phyloP scores from a whole-genome alignment of 2,888 invertebrate species.

The Dasypogon diadema region DNA sequence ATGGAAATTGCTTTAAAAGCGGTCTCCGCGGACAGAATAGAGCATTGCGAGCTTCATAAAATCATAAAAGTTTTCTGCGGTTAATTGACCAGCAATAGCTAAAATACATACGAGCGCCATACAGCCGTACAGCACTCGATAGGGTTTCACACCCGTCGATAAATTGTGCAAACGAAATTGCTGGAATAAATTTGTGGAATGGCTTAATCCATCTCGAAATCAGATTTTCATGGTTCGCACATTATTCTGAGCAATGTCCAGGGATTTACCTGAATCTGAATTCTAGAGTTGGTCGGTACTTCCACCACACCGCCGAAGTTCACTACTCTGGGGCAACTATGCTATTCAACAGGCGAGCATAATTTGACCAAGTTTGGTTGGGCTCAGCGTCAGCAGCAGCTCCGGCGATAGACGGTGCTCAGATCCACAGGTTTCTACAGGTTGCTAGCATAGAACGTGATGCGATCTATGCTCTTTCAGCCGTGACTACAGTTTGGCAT shows the following conservation, averaged over 20 bases:
- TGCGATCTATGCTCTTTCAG: slow-evolving; percentile 21
- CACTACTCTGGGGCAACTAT: not conserved
- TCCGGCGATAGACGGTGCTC: not conserved
- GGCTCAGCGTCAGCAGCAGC: not conserved
- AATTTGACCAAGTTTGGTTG: not conserved
- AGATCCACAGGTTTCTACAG: slow-evolving; percentile 12
- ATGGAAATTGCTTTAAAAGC: not conserved
- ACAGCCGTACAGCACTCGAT: not conserved
- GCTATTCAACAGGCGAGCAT: not conserved
- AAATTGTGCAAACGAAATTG: slow-evolving; percentile 12
- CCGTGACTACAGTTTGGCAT: slow-evolving; percentile 20
- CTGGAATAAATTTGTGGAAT: slow-evolving; percentile 21
- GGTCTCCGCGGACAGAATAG: not conserved
- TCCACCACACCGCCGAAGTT: not conserved
- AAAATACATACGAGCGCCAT: not conserved
- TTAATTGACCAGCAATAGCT: not conserved
- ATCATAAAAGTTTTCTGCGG: not conserved
- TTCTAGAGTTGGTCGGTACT: not conserved
- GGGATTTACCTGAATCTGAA: not conserved
- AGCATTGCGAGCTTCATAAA: not conserved
- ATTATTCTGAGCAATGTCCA: not conserved
- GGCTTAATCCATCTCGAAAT: slow-evolving; percentile 35
- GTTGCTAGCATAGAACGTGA: slow-evolving; percentile 4
- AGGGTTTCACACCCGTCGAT: slow-evolving; percentile 1
- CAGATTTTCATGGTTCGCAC: slow-evolving; percentile 16